Percentiles rank a stretch among this genome's conserved stretches.
These are phyloP conservation scores for Shargacucullia verbasci DNA, from an alignment of 2,888 invertebrate genomes.

Conservation along the genomic window DNA sequence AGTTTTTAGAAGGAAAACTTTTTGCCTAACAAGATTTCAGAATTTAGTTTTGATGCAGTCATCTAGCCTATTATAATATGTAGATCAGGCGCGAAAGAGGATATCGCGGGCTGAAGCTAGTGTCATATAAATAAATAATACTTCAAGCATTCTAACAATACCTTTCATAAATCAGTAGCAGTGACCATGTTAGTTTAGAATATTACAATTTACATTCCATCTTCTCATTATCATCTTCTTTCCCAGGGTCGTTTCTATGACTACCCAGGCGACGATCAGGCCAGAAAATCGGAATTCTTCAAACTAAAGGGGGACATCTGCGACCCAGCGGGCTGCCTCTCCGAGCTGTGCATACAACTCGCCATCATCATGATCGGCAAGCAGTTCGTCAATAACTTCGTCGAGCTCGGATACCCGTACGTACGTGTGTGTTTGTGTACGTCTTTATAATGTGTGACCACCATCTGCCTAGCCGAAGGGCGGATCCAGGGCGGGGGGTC, in stretches of 20 bases:
- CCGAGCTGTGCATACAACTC: slow-evolving; percentile 96
- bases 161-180: too few species aligned
- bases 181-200: too few species aligned
- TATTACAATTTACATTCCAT: too few species aligned
- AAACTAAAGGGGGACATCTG: slow-evolving; percentile 95
- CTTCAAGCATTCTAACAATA: too few species aligned
- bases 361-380: slow-evolving; percentile 99
- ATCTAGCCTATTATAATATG: too few species aligned
- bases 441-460: slow-evolving; percentile 10
- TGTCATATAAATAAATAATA: too few species aligned
- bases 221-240: neutral
- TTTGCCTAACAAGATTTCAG: too few species aligned
- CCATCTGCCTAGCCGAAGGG: neutral
- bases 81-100: too few species aligned
- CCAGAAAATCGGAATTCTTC: slow-evolving; percentile 92
- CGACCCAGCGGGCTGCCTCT: slow-evolving; percentile 97
- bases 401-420: slow-evolving; percentile 97
- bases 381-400: slow-evolving; percentile 97
- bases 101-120: too few species aligned
- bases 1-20: too few species aligned
- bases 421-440: slow-evolving; percentile 70
- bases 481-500: too few species aligned
- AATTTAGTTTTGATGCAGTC: too few species aligned
- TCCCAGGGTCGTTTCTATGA: slow-evolving; percentile 95
- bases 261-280: slow-evolving; percentile 94